Evolutionary conservation across 2,113 vertebrate species (phyloP), one percentile per base, ranked within the genome.

Genomic region (Coptodon rendalli): DNA sequence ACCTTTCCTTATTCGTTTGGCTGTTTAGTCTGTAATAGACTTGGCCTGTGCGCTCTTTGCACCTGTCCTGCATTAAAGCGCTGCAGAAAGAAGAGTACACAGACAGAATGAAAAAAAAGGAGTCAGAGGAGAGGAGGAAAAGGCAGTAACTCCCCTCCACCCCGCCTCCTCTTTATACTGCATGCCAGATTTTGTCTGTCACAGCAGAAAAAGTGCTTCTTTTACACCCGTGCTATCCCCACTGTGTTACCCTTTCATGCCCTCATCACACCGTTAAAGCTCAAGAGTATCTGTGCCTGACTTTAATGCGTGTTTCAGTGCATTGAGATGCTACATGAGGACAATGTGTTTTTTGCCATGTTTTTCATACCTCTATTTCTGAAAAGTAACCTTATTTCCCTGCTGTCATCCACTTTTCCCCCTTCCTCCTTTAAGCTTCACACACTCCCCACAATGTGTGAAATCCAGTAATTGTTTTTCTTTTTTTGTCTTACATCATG

Each of bases 151-250:
- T 45, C 63, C 48, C 88, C 68, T 36, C 78, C 1, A 6, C 43
- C 50, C 50, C 54, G 1, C 27, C 45, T 87, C 52, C 66, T 88
- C 63, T 78, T 91, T 38, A 24, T 88, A 87, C 82, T 59, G 89
- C 87, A 79, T 90, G 89, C 66, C 88, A 88, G 56, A 89, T 89
- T 95, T 92, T 91, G 92, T 93, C 86, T 89, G 89, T 90, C 81
- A 94, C 88, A 92, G 92, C 91, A 94, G 83, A 90, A 95, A 93
- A 94, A 92, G 83, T 87, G 90, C 91, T 91, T 92, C 90, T 86
- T 73, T 85, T 86, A 84, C 89, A 82, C 81, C 83, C 76, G 31
- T 50, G 80, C 53, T 80, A 56, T 89, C 87, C 91, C 81, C 52
- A 54, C 80, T 79, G 82, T 80, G 61, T 87, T 89, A 80, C 79